phyloP scores from a whole-genome alignment of 2,113 vertebrate genomes.

The Sylvilagus bachmani region DNA sequence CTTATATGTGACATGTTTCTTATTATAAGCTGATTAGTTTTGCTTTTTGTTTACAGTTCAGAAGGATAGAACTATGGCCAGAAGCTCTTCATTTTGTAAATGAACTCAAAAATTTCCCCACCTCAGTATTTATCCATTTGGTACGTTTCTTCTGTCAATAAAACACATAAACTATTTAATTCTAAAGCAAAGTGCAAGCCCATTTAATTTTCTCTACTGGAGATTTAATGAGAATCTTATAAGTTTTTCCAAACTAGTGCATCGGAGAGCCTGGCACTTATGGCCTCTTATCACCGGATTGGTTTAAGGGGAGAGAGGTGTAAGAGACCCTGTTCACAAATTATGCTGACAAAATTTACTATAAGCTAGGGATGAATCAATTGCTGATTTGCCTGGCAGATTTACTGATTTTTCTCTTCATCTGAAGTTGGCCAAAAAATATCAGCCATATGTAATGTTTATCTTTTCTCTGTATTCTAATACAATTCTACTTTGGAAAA shows the following conservation, averaged over 20 bases:
- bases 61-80: background rate
- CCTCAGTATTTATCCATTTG: background rate
- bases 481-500: background rate
- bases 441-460: background rate
- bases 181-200: background rate
- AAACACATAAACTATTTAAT: slow-evolving; percentile 1
- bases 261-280: slow-evolving; percentile 86
- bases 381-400: slow-evolving; percentile 89
- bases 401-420: background rate
- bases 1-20: slow-evolving; percentile 62
- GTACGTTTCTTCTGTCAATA: slow-evolving; percentile 14
- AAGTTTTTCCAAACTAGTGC: slow-evolving; percentile 86
- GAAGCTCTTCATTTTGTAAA: slow-evolving; percentile 43
- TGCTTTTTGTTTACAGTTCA: slow-evolving; percentile 29
- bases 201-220: background rate
- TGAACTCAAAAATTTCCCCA: background rate
- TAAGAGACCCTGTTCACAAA: background rate
- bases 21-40: slow-evolving; percentile 54
- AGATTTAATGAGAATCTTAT: background rate
- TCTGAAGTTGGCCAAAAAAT: background rate
- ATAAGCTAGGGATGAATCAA: slow-evolving; percentile 88
- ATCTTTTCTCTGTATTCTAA: background rate
- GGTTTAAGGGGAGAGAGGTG: slow-evolving; percentile 69
- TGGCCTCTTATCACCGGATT: slow-evolving; percentile 86
- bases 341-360: slow-evolving; percentile 89